phyloP scores from a whole-genome alignment of 2,113 vertebrate genomes.

The Phodopus roborovskii region DNA sequence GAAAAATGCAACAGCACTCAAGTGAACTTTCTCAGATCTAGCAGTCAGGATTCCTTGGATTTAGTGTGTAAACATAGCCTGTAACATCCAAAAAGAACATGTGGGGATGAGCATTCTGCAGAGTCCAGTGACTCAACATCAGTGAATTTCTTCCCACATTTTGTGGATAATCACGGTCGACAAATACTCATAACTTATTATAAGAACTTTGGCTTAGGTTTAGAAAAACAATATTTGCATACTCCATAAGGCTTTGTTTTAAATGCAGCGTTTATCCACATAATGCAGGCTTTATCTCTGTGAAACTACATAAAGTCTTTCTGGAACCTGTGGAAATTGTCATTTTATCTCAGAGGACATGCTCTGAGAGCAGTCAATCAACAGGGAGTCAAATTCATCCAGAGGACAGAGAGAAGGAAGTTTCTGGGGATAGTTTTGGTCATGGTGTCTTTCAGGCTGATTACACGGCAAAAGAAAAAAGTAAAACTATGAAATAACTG shows the following conservation, averaged over 20 bases:
- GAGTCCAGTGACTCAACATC: neutral
- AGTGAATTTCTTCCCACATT: neutral
- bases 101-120: neutral
- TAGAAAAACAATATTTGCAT: neutral
- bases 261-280: neutral
- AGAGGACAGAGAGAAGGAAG: neutral
- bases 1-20: neutral
- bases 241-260: neutral
- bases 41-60: neutral
- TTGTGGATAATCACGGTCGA: neutral
- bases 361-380: constrained; percentile 40
- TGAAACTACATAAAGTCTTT: constrained; percentile 14
- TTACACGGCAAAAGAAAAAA: neutral
- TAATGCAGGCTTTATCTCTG: neutral
- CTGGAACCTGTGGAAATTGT: constrained; percentile 41
- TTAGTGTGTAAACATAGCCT: neutral
- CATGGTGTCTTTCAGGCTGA: constrained; percentile 31
- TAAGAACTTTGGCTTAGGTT: neutral
- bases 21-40: neutral
- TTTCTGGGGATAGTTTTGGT: neutral
- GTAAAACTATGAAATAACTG: constrained; percentile 52
- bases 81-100: neutral
- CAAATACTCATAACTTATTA: neutral
- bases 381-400: constrained; percentile 5
- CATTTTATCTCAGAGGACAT: constrained; percentile 2